Evolutionary conservation across 1,140 invertebrate genomes (phyloP), one percentile per base, ranked within the genome.

Genomic region (Cyclargus thomasi): DNA sequence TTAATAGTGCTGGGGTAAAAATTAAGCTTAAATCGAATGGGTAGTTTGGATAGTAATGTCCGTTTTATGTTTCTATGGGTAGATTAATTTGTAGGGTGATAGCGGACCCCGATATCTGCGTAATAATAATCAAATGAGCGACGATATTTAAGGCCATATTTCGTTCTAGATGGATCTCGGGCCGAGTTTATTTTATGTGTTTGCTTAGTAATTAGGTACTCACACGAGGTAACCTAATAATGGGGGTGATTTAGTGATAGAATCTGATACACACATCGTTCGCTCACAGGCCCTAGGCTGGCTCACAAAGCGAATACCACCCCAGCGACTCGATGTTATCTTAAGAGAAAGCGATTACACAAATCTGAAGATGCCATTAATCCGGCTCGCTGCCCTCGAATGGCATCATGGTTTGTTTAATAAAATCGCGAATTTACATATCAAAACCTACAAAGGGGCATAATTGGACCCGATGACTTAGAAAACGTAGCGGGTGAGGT

Each of bases 321-420:
- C 82, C 82, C 79, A 69, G 81, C 73, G 80, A 83, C 79, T 82
- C 74, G 84, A 83, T 88, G 79, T 90, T 90, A 86, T 88, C 85
- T 88, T 87, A 85, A 85, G 83, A 90, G 81, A 86, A 88, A 86
- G 85, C 85, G 88, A 90, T 90, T 90, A 90, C 86, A 90, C 86
- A 88, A 90, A 90, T 89, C 88, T 86, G 85, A 88, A 86, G 86
- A 88, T 88, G 86, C 85, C 85, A 89, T 90, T 89, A 90, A 88
- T 89, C 82, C 88, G 81, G 81, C 75, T 88, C 84, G 82, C 85
- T 90, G 88, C 88, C 76, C 82, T 79, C 85, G 77, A 87, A 89
- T 90, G 88, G 85, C 88, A 90, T 89, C 86, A 86, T 80, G 82
- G 88, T 90, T 90, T 90, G 88, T 89, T 89, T 89, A 89, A 89